Base-by-base conservation (phyloP, 2,113 vertebrate species). In the Sigmodon hispidus region DNA sequence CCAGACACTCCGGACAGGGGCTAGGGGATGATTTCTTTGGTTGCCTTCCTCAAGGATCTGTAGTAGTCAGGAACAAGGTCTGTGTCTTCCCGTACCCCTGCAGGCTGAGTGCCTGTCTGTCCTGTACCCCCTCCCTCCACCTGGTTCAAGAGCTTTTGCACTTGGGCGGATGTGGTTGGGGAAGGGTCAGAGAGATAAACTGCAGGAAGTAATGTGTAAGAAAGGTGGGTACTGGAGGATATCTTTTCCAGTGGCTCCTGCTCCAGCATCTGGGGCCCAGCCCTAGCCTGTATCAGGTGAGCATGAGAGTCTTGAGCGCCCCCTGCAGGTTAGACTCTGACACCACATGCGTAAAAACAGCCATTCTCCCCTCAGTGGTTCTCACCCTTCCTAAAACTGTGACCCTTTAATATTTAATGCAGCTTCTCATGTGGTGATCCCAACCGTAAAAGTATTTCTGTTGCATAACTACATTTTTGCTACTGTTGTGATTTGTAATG, bases 301-400 rank as follows among this genome's bases (percentile, higher is more conserved):
- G 24, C 2, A 59, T 40, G 76, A 84, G 1, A 24, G 31, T 45
- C 81, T 79, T 1, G 43, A 15, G 70, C 45, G 7, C 92, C 80
- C 70, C 72, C 92, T 92, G 57, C 86, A 73, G 86, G 81, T 22
- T 0, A 7, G 3, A 11, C 45, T 34, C 67, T 45, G 61, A 24
- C 43, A 70, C 34, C 61, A 29, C 90, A 55, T 11, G 22, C 31
- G n/a, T 65, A 59, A 72, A 93, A 21, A 36, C 29, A 43, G 31
- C 31, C 3, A 0, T 26, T 13, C 0, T 1, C 59, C 52, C 0
- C 22, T 8, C 24, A 36, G 48, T 52, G 13, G 52, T 59, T 83
- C 55, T 59, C n/a, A 59, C 7, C 34, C 77, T 80, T 24, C 50
- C 11, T 57, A 57, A 80, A 0, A 19, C 50, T n/a, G 34, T 1